Evolutionary conservation across 2,113 vertebrate species (phyloP), one percentile per base, ranked within the genome.

Genomic region (Pyrgilauda ruficollis): DNA sequence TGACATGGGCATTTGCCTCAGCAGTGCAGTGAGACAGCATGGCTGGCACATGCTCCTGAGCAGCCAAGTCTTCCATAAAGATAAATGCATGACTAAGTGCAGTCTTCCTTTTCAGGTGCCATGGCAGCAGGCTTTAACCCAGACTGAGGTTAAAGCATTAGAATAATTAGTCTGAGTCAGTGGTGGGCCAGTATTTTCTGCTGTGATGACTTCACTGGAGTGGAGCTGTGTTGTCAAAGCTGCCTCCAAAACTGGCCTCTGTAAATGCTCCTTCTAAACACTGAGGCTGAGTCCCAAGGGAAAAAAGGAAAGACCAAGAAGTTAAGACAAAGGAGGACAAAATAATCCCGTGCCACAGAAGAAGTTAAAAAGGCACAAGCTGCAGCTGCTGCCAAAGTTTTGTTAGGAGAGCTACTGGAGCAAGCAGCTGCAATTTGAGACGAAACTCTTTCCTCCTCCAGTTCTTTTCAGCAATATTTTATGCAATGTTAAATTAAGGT

Each of bases 401-500:
- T n/a, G 49, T 93, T 73, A 62, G 74, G 58, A 86, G 62, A 59
- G 58, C 43, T 81, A 61, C 66, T 88, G 86, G 58, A 96, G 75
- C 0, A 0, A 93, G 91, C 81, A 81, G 93, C 91, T 93, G 91
- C 80, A 89, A 69, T 84, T 78, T 70, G 91, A 94, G 89, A 73
- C 0, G 0, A 83, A 95, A 87, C 30, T 61, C 68, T 35, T 92
- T 94, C 59, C 72, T 92, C 84, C 81, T 93, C 77, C 58, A n/a
- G 47, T 55, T 81, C 68, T 88, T 96, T 93, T 59, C 12, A 16
- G 44, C 30, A n/a, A 75, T 89, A 64, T 84, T 90, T 92, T 91
- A 91, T 88, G 82, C 72, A 84, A 90, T 1, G 0, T 76, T 95
- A 89, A 94, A 86, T 93, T 69, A 95, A 94, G 94, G 76, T 97